Evolutionary conservation across 2,113 vertebrate species (phyloP).

Genomic region (Xiphophorus hellerii): DNA sequence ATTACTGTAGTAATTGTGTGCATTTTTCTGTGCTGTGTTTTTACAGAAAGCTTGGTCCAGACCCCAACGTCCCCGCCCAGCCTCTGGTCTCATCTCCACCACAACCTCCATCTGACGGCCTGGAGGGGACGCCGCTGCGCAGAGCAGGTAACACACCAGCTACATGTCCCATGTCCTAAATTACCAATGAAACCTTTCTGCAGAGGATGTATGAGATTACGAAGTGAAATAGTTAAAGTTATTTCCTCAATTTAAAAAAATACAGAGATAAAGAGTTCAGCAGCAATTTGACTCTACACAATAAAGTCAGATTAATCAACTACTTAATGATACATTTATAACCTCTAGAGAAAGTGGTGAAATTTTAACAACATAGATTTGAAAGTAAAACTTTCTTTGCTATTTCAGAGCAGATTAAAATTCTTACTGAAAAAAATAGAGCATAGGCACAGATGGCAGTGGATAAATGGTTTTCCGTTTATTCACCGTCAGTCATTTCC

Average conservation of each 20-base stretch:
- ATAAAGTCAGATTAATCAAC: no score
- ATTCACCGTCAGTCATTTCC: no score
- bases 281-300: no score
- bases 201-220: neutral
- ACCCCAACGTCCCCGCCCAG: constrained; percentile 79
- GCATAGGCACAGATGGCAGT: no score
- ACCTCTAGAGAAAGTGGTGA: neutral
- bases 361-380: neutral
- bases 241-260: no score
- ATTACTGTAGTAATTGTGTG: neutral
- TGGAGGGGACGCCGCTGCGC: constrained; percentile 86
- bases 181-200: neutral
- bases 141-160: constrained; percentile 83
- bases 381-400: neutral
- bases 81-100: constrained; percentile 79
- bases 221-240: no score
- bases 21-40: constrained; percentile 25
- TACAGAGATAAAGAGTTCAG: no score
- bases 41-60: constrained; percentile 85
- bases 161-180: neutral
- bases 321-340: neutral
- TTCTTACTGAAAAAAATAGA: neutral
- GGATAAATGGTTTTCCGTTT: no score
- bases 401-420: neutral
- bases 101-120: constrained; percentile 77